phyloP scores from a whole-genome alignment of 2,797 vertebrate species.

The Macropodus opercularis region DNA sequence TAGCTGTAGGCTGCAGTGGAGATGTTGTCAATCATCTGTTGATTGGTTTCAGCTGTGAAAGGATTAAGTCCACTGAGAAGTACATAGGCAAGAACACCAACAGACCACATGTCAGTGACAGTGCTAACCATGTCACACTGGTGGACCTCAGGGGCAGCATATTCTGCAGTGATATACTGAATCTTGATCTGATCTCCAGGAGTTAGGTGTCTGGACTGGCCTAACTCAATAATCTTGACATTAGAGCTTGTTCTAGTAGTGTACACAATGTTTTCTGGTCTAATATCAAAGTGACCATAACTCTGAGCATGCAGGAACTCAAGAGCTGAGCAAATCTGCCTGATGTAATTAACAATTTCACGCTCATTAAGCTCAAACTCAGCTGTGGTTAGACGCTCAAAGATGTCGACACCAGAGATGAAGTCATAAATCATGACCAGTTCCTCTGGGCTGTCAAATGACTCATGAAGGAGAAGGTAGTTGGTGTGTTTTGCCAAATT shows the following conservation, averaged over 20 bases:
- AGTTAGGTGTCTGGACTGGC: conserved; percentile 92
- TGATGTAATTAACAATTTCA: conserved; percentile 90
- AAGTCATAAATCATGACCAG: conserved; percentile 98
- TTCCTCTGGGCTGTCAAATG: conserved; percentile 97
- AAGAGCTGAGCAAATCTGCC: conserved; percentile 93
- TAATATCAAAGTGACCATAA: conserved; percentile 96
- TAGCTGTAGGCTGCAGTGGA: conserved; percentile 94
- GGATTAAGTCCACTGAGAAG: conserved; percentile 96
- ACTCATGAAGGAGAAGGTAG: conserved; percentile 92
- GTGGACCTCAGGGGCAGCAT: conserved; percentile 96
- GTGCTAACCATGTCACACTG: conserved; percentile 94
- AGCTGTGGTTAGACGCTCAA: conserved; percentile 90
- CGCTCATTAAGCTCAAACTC: conserved; percentile 94
- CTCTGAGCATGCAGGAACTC: conserved; percentile 90
- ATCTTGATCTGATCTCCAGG: conserved; percentile 95
- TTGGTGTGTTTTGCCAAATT: conserved; percentile 91
- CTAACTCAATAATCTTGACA: conserved; percentile 97
- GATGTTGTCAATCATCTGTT: conserved; percentile 97
- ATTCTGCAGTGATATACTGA: conserved; percentile 93
- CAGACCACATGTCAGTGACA: conserved; percentile 98
- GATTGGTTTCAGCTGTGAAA: conserved; percentile 97
- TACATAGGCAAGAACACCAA: conserved; percentile 92
- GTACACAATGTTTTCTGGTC: conserved; percentile 96
- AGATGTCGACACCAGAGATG: conserved; percentile 95
- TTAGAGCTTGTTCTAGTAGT: conserved; percentile 89